phyloP scores from a whole-genome alignment of 2,113 vertebrate species.

The Pseudopodoces humilis region DNA sequence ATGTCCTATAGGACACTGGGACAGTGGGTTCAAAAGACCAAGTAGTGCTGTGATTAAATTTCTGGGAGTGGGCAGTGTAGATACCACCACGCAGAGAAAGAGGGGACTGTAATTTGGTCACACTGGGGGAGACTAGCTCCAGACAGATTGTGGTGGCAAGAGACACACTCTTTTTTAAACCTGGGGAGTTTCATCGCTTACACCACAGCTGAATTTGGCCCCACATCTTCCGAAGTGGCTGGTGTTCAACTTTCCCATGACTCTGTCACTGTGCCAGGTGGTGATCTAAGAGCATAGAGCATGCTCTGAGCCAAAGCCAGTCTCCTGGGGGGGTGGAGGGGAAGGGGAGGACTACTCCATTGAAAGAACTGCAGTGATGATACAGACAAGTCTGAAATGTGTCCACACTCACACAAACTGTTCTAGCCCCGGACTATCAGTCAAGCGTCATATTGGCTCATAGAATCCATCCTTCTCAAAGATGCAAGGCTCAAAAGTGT shows the following conservation, averaged over 20 bases:
- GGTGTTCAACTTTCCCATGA: conserved; percentile 68
- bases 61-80: not conserved
- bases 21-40: not conserved
- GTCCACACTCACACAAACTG: not conserved
- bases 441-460: not conserved
- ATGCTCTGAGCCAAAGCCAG: conserved; percentile 27
- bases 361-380: conserved; percentile 33
- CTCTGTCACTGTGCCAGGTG: conserved; percentile 61
- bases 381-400: conserved; percentile 10
- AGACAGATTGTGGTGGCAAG: not conserved
- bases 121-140: not conserved
- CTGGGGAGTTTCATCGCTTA: not conserved
- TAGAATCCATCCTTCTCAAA: not conserved
- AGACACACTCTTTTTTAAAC: not conserved
- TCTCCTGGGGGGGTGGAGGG: not conserved
- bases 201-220: conserved; percentile 50
- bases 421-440: conserved; percentile 8
- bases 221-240: conserved; percentile 48
- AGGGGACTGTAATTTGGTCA: not conserved
- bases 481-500: not conserved
- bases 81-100: not conserved
- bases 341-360: conserved; percentile 20
- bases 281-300: conserved; percentile 58
- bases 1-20: not conserved
- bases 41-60: not conserved